Base-by-base conservation (phyloP, 2,113 vertebrate genomes). In the Caranx melampygus region DNA sequence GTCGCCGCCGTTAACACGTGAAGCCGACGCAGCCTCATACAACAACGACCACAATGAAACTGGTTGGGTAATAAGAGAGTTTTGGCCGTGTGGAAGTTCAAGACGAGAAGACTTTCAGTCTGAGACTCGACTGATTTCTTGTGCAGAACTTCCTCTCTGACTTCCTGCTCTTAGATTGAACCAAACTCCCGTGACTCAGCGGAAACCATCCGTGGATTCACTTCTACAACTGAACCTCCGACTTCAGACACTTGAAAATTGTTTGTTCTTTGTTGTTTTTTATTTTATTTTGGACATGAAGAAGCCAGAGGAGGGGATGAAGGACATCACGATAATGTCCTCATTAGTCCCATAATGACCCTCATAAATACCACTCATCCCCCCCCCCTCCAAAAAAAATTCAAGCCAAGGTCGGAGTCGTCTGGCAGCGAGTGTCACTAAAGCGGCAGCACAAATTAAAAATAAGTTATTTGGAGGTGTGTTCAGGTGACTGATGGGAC, bases 351-450 rank as follows among this genome's bases (percentile, higher is more conserved):
- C 3, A 40, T 74, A 60, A 69, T 70, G 63, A 81, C 57, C 34
- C 78, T 78, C 69, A 47, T 85, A 44, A 58, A 73, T 64, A 64
- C 72, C 11, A 47, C 73, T n/a, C n/a, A n/a, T n/a, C n/a, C n/a
- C n/a, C 33, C 18, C 37, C 13, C 26, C 26, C 26, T 1, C 26
- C 26, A 26, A 8, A 20, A 60, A 5, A 69, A 7, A 44, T 21
- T 10, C 14, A 42, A 51, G 61, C 62, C 10, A n/a, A 70, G 52
- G 52, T 42, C 18, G 44, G 3, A 2, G 14, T 21, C 5, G 40
- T 35, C 42, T 14, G 40, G n/a, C 34, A 20, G 2, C 21, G 2
- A 37, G 59, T 15, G 55, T 37, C 12, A 45, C 15, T 34, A 49
- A 45, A 7, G 37, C 16, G n/a, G 11, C 2, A 13, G 15, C 10